These are phyloP conservation scores for Podarcis cretensis DNA, from an alignment of 2,113 vertebrate species.

Conservation along the genomic window DNA sequence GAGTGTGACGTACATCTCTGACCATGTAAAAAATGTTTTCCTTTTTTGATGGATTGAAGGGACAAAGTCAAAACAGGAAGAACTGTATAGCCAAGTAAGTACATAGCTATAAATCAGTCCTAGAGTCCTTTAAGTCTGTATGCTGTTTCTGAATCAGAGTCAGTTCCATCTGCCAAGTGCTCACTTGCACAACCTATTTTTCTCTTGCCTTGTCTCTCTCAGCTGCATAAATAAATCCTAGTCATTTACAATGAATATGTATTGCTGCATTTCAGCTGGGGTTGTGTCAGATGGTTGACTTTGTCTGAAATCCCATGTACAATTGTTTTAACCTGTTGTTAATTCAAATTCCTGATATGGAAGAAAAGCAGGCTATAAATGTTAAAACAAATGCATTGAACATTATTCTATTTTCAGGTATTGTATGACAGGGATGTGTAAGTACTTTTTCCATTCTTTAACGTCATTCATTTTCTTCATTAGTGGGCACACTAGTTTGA, in stretches of 20 bases:
- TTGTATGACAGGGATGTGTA: neutral
- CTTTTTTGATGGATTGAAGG: slow-evolving; percentile 37
- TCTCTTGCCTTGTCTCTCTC: slow-evolving; percentile 16
- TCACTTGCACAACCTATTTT: slow-evolving; percentile 26
- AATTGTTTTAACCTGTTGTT: neutral
- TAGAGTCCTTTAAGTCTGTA: neutral
- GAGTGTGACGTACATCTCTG: neutral
- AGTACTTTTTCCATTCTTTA: too few relatives aligned
- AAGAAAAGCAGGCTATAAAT: neutral
- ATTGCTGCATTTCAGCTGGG: slow-evolving; percentile 29
- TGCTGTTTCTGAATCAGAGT: neutral
- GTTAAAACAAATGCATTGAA: neutral
- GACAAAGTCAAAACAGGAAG: slow-evolving; percentile 38
- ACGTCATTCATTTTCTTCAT: neutral
- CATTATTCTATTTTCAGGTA: neutral
- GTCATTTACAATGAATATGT: neutral
- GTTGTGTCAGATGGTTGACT: slow-evolving; percentile 48
- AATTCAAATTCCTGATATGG: too few relatives aligned
- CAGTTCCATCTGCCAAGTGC: slow-evolving; percentile 32
- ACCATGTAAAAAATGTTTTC: slow-evolving; percentile 39
- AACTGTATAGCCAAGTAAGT: neutral
- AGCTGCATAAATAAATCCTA: slow-evolving; percentile 16
- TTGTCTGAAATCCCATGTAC: neutral
- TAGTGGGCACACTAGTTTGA: neutral
- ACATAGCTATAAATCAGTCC: neutral